phyloP scores from a whole-genome alignment of 2,113 vertebrate genomes.

The Craseonycteris thonglongyai region DNA sequence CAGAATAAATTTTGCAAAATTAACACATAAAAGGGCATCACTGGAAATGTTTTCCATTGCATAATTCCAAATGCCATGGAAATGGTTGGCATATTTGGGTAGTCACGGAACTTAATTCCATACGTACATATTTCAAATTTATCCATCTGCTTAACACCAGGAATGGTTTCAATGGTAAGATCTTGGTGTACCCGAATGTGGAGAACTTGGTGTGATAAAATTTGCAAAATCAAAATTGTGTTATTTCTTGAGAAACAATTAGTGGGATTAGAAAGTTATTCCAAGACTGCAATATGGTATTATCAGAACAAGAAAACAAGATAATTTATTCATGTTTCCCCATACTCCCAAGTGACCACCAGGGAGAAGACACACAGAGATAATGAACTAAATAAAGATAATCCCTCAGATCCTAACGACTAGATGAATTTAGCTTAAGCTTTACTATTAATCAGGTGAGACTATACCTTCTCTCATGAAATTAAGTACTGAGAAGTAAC shows the following conservation, averaged over 20 bases:
- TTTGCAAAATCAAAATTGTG: slow-evolving; percentile 28
- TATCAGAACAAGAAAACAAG: slow-evolving; percentile 31
- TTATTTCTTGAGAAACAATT: slow-evolving; percentile 57
- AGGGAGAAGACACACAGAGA: background rate
- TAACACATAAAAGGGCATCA: slow-evolving; percentile 68
- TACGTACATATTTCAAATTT: slow-evolving; percentile 35
- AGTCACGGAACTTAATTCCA: slow-evolving; percentile 52
- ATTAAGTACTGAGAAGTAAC: background rate
- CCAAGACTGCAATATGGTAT: slow-evolving; percentile 38
- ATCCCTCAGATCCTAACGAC: background rate
- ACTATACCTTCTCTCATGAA: background rate
- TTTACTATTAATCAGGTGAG: background rate
- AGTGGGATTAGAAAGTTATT: slow-evolving; percentile 40
- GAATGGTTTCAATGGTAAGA: slow-evolving; percentile 40
- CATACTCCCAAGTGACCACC: background rate
- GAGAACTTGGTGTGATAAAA: slow-evolving; percentile 43
- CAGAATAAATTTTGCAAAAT: slow-evolving; percentile 56
- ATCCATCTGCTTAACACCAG: slow-evolving; percentile 62
- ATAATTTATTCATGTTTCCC: background rate
- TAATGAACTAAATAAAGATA: background rate
- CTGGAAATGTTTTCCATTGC: slow-evolving; percentile 37
- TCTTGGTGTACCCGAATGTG: slow-evolving; percentile 41
- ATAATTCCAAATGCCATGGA: slow-evolving; percentile 51
- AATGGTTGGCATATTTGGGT: slow-evolving; percentile 13
- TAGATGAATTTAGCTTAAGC: background rate